Percentiles rank a stretch among this genome's conserved stretches.
Conservation (phyloP, 2,888 invertebrate genomes). For the Rhyacophila evoluta region DNA sequence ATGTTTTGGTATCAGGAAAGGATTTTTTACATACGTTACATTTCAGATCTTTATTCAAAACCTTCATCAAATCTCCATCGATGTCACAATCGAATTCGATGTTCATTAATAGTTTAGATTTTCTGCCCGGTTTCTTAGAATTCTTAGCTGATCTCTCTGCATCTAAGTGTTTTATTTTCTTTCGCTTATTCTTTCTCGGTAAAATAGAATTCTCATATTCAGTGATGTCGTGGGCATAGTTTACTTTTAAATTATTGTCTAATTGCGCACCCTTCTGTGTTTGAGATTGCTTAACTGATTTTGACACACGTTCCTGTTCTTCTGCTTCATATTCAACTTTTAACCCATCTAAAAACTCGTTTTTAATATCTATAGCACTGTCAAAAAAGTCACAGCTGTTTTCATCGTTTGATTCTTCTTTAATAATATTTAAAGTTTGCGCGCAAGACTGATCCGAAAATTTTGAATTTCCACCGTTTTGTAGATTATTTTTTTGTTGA, state of each 20-base stretch:
- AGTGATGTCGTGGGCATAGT: constrained; percentile 20
- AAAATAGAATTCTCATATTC: constrained; percentile 36
- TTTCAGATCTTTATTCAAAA: constrained; percentile 33
- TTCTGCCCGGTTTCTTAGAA: constrained; percentile 41
- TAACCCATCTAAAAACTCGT: constrained; percentile 40
- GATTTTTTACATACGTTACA: constrained; percentile 44
- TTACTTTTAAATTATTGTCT: background rate
- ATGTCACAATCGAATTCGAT: background rate
- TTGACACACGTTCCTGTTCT: constrained; percentile 4
- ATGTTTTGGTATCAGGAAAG: constrained; percentile 39
- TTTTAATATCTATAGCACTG: constrained; percentile 29
- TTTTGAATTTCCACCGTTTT: background rate
- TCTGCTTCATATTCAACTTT: constrained; percentile 40
- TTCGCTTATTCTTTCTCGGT: constrained; percentile 37
- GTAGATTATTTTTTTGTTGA: constrained; percentile 22
- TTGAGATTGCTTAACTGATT: background rate
- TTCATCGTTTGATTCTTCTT: constrained; percentile 42
- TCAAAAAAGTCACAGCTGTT: constrained; percentile 40
- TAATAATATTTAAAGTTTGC: constrained; percentile 28
- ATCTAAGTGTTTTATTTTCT: constrained; percentile 17
- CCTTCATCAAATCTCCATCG: constrained; percentile 27
- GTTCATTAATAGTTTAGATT: constrained; percentile 31
- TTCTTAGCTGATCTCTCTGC: constrained; percentile 14
- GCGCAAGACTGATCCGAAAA: background rate
- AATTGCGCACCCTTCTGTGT: background rate